Evolutionary conservation across 2,888 invertebrate genomes (phyloP), one percentile per base, ranked within the genome.

Genomic region (Ditylenchus weischeri): DNA sequence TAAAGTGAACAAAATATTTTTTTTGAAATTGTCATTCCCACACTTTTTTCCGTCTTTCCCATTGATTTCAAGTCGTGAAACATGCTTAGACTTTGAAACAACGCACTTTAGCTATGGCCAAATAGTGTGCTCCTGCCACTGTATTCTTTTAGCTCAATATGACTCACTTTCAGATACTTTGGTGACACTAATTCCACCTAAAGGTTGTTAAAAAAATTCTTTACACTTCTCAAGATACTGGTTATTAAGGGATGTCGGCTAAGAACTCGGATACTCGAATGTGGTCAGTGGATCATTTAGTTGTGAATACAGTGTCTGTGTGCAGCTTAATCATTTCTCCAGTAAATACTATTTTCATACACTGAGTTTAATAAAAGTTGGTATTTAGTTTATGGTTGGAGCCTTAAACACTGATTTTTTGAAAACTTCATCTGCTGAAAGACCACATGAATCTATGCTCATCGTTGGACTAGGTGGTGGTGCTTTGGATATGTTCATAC

Each of bases 401-500:
- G 57, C 69, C 23, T 61, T 68, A 18, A 51, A 29, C n/a, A 23
- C 68, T 13, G 35, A 35, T 15, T 43, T 43, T 8, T 43, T 43
- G 8, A 43, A 43, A 43, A 6, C 11, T 21, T 54, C 54, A 11
- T 29, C 29, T 2, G 5, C 21, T 2, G n/a, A 54, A 23, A 29
- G 21, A 36, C 19, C 18, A 18, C 18, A 29, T n/a, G 19, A 54
- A 49, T 49, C 58, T 43, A 49, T 76, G 36, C 19, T 76, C 4
- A 51, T 69, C 15, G 73, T 79, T 58, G 79, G 79, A 10, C 61
- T 79, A 0, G 79, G 79, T 23, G 79, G 79, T 21, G 79, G 79
- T 36, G 73, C 73, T 62, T 59, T 77, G n/a, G 78, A 78, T 65
- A 77, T 78, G 77, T 80, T 79, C 43, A 63, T 78, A 15, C 76